phyloP scores from a whole-genome alignment of 2,797 vertebrate genomes.

The Sorex maritimensis region DNA sequence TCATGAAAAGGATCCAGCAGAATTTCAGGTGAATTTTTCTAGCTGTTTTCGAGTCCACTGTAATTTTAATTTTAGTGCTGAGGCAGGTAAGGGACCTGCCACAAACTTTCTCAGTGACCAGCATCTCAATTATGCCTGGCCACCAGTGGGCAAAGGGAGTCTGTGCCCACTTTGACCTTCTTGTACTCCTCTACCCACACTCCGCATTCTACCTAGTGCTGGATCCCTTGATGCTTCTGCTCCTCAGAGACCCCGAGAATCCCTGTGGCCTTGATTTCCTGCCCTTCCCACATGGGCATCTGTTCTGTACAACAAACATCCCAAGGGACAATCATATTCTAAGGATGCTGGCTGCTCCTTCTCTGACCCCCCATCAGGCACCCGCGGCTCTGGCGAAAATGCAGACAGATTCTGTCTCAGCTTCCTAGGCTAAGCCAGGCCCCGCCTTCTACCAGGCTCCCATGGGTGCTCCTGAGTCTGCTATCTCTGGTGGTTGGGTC shows the following conservation, averaged over 20 bases:
- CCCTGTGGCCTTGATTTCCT: not conserved
- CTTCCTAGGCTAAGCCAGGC: too few relatives aligned
- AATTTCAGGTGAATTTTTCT: slow-evolving; percentile 39
- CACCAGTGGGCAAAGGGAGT: not conserved
- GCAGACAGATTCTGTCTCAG: too few relatives aligned
- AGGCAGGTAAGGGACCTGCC: not conserved
- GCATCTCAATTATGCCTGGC: not conserved
- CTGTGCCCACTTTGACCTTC: not conserved
- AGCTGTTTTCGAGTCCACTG: slow-evolving; percentile 15
- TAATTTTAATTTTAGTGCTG: slow-evolving; percentile 52
- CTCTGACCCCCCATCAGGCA: not conserved
- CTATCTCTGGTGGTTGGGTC: not conserved
- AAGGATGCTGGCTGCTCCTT: too few relatives aligned
- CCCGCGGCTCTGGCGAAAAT: too few relatives aligned
- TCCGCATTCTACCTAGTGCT: not conserved
- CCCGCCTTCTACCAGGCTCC: not conserved
- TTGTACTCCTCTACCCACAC: not conserved
- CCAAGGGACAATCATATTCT: not conserved
- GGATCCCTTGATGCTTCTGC: not conserved
- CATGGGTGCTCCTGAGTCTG: not conserved
- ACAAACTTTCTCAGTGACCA: slow-evolving; percentile 22
- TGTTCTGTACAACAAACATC: not conserved
- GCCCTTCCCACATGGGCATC: not conserved
- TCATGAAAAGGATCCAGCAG: slow-evolving; percentile 10
- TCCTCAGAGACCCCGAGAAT: not conserved